A percentile compares a stretch with the other conserved stretches of the same genome.
Conservation (phyloP, 2,888 invertebrate species). For the Tiliacea citrago region DNA sequence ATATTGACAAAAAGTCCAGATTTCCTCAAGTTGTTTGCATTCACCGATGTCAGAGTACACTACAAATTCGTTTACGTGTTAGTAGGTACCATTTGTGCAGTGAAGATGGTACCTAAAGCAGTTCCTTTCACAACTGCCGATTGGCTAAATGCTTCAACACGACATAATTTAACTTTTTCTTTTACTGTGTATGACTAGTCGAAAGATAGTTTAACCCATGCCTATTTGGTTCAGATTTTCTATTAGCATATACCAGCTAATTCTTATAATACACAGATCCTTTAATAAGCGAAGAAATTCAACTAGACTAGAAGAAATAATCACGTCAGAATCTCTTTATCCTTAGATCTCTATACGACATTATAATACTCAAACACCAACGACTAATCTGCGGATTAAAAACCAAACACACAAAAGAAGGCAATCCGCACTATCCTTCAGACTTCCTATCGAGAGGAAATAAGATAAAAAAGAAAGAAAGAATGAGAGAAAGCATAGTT, state of each 20-base stretch:
- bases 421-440: slow-evolving; percentile 30
- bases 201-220: background rate
- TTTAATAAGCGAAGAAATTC: background rate
- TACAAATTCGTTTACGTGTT: background rate
- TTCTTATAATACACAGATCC: background rate
- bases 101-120: background rate
- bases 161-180: background rate
- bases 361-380: slow-evolving; percentile 6
- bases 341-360: slow-evolving; percentile 23
- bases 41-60: background rate
- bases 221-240: background rate
- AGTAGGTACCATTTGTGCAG: background rate
- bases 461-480: slow-evolving; percentile 33
- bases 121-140: background rate
- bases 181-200: background rate
- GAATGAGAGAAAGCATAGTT: slow-evolving; percentile 44
- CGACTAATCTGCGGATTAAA: slow-evolving; percentile 34
- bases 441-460: slow-evolving; percentile 28
- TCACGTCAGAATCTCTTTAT: slow-evolving; percentile 12
- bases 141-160: background rate
- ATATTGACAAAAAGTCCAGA: background rate
- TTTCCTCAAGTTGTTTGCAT: background rate
- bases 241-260: background rate
- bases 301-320: background rate
- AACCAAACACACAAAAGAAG: slow-evolving; percentile 35